Percentiles rank a stretch among this genome's conserved stretches.
Conservation (phyloP, 2,888 invertebrate genomes). For the Iselma pallidipennis region DNA sequence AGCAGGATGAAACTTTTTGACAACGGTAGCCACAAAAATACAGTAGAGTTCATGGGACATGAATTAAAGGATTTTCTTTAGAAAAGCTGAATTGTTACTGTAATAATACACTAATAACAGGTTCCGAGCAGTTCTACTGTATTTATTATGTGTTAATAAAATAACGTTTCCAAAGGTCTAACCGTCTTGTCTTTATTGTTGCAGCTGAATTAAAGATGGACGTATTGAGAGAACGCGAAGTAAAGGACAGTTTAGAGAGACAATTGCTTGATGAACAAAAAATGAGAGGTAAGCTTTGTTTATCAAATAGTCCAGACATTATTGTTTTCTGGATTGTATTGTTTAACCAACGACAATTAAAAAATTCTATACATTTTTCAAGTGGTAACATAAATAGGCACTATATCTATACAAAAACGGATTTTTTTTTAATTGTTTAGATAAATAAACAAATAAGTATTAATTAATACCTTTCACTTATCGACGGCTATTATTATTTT, state of each 20-base stretch:
- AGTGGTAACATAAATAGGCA: neutral
- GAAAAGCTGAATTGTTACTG: too few relatives aligned
- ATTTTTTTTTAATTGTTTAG: neutral
- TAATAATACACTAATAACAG: too few relatives aligned
- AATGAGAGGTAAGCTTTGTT: constrained; percentile 78
- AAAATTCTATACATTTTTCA: neutral
- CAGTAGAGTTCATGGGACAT: too few relatives aligned
- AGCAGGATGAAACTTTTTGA: too few relatives aligned
- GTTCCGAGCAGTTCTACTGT: too few relatives aligned
- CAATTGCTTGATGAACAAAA: constrained; percentile 93
- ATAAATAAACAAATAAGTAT: neutral
- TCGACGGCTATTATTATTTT: neutral
- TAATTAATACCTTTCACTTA: neutral
- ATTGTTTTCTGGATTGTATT: constrained; percentile 37
- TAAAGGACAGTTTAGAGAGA: constrained; percentile 91
- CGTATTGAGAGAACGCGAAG: constrained; percentile 88
- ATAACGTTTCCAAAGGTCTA: neutral
- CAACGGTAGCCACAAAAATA: too few relatives aligned
- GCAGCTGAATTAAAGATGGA: constrained; percentile 97
- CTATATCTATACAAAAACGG: neutral
- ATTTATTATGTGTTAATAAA: too few relatives aligned
- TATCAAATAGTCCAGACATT: constrained; percentile 35
- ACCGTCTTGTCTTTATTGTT: constrained; percentile 54
- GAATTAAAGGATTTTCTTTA: too few relatives aligned
- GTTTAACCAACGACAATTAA: constrained; percentile 22